Percentiles rank a stretch among this genome's conserved stretches.
Evolutionary conservation across 2,888 invertebrate species (phyloP).

Genomic region (Hydropsyche betteni): DNA sequence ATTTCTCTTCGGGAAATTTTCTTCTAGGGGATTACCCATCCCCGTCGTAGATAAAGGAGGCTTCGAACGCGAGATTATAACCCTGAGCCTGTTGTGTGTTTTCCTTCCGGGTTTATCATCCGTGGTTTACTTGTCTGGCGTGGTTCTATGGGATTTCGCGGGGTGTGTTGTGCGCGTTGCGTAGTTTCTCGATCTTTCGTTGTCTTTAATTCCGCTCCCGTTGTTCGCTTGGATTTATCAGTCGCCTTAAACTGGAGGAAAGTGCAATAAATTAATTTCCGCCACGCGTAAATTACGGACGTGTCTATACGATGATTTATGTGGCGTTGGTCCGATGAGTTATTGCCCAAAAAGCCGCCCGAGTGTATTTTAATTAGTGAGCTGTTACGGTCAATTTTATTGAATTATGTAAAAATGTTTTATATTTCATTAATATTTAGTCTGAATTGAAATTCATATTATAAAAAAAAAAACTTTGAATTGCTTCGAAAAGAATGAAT

Average conservation of each 20-base stretch:
- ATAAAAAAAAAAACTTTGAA: too few relatives aligned
- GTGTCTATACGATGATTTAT: constrained; percentile 12
- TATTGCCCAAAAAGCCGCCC: background rate
- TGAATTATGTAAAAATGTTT: too few relatives aligned
- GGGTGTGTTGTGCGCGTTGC: background rate
- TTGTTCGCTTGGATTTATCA: background rate
- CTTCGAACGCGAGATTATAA: constrained; percentile 38
- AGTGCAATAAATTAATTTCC: constrained; percentile 23
- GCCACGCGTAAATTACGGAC: constrained; percentile 1
- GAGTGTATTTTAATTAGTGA: too few relatives aligned
- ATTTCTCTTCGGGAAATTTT: constrained; percentile 28
- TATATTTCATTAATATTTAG: too few relatives aligned
- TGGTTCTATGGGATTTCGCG: constrained; percentile 32
- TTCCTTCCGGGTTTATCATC: constrained; percentile 45
- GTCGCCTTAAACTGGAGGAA: background rate
- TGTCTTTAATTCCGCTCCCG: too few relatives aligned
- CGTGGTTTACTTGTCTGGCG: constrained; percentile 39
- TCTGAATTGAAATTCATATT: too few relatives aligned
- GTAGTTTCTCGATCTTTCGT: constrained; percentile 22
- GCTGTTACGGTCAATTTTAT: too few relatives aligned
- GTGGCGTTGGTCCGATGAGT: background rate
- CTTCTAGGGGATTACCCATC: background rate
- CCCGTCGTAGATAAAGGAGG: background rate
- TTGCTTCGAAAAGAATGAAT: too few relatives aligned
- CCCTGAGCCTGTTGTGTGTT: constrained; percentile 43